Base-by-base conservation (phyloP, 2,888 invertebrate genomes). In the Himalopsyche kuldschensis region DNA sequence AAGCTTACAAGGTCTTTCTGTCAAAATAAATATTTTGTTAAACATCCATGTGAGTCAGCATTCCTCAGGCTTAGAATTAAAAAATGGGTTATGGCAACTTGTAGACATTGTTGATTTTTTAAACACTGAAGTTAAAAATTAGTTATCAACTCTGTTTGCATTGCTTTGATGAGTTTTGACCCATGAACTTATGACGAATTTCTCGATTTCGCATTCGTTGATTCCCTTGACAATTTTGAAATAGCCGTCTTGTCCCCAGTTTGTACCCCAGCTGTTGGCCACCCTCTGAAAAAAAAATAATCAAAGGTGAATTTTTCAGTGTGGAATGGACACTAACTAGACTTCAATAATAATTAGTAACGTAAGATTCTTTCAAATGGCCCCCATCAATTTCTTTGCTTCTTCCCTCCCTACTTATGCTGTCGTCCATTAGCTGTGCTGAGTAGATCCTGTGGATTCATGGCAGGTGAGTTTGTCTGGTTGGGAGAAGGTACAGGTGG, bases 211-310 rank as follows among this genome's bases (percentile, higher is more conserved):
- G 88, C 97, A 96, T 89, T 98, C 98, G 90, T 98, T 96, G 81
- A 89, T 90, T 69, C 98, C 98, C 83, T 96, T 94, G 5, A 93
- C 90, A 87, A 99, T 98, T 84, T 95, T 94, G 94, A 99, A 98
- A 89, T 94, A 96, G 0, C 99, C 99, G 85, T 94, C 91, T 89
- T 98, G 98, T 11, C 98, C 99, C 98, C 98, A 99, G 87, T 94
- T 91, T 0, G 90, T 88, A 10, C 99, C 98, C 99, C 99, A 99
- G 46, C 97, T 97, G 91, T 99, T 99, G 77, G 97, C 97, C 69
- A 96, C 97, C 88, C 96, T 92, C 98, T 98, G 91, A 4, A 91
- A 90, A 85, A 46, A 85, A 86, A 76, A 82, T 24, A 6, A 15
- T 48, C 20, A 30, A 30, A 30, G 6, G 5, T 76, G 76, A 8